These are phyloP conservation scores for Planococcus citri DNA, from an alignment of 1,140 invertebrate genomes.

Conservation along the genomic window DNA sequence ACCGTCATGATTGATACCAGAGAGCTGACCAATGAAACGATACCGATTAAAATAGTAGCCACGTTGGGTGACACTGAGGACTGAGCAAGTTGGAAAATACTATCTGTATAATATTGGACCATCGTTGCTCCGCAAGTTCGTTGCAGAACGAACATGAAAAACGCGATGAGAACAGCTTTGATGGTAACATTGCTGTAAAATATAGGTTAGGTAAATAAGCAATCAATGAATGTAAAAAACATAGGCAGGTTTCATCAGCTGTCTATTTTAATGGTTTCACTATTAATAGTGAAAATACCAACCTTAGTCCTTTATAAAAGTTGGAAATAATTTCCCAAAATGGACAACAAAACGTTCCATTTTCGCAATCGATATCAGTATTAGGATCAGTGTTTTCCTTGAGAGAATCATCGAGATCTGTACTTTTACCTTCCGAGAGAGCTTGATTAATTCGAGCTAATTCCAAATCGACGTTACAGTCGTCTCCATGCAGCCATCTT, in stretches of 20 bases:
- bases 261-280: not conserved
- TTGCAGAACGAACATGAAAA: conserved; percentile 38
- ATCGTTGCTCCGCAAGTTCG: conserved; percentile 43
- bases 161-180: conserved; percentile 34
- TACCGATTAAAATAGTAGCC: conserved; percentile 34
- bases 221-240: not conserved
- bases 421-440: conserved; percentile 36
- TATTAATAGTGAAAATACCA: too few relatives aligned
- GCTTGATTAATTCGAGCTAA: conserved; percentile 42
- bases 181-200: conserved; percentile 27
- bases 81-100: conserved; percentile 37
- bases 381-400: not conserved
- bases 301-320: not conserved
- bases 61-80: conserved; percentile 29
- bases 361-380: not conserved
- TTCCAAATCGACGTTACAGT: conserved; percentile 44
- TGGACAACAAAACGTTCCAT: not conserved
- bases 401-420: not conserved
- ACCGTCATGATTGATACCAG: conserved; percentile 32
- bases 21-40: conserved; percentile 31
- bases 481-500: conserved; percentile 43
- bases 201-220: not conserved
- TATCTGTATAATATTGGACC: conserved; percentile 45
- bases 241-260: not conserved
- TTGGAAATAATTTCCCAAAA: not conserved